Evolutionary conservation across 1,140 invertebrate genomes (phyloP).

Genomic region (Rhyzopertha dominica): DNA sequence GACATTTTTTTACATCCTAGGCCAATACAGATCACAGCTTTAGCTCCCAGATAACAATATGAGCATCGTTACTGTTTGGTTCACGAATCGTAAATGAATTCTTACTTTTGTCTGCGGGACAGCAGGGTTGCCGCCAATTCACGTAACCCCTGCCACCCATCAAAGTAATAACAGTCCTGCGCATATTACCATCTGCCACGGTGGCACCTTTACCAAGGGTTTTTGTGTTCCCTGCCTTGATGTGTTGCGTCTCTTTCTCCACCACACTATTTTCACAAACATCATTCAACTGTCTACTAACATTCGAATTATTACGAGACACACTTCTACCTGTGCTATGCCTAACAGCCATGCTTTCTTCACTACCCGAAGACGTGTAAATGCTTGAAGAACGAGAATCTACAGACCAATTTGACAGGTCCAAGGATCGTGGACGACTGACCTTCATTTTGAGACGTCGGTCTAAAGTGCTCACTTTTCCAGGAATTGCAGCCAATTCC

Average conservation of each 20-base stretch:
- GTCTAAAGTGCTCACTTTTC: conserved; percentile 73
- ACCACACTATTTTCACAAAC: conserved; percentile 26
- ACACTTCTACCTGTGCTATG: conserved; percentile 52
- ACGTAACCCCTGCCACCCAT: conserved; percentile 85
- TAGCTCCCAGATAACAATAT: conserved; percentile 87
- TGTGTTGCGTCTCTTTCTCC: conserved; percentile 14
- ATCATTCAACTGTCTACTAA: conserved; percentile 49
- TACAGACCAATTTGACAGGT: conserved; percentile 83
- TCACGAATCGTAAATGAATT: conserved; percentile 46
- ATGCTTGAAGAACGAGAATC: conserved; percentile 77
- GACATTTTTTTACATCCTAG: conserved; percentile 15
- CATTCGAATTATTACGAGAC: conserved; percentile 66
- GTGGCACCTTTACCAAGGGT: conserved; percentile 36
- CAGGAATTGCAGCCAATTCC: conserved; percentile 73
- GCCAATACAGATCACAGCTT: conserved; percentile 62
- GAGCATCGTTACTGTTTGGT: conserved; percentile 71
- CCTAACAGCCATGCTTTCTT: conserved; percentile 69
- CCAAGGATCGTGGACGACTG: conserved; percentile 71
- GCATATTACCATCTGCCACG: conserved; percentile 48
- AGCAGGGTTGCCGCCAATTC: conserved; percentile 70
- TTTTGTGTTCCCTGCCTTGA: conserved; percentile 31
- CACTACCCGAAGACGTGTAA: conserved; percentile 74
- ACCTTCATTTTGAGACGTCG: conserved; percentile 73
- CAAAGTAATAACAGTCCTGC: conserved; percentile 75
- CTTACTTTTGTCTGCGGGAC: conserved; percentile 49